Conservation (phyloP, 53 echinoderm and acorn worm species). For the Holothuria scabra region DNA sequence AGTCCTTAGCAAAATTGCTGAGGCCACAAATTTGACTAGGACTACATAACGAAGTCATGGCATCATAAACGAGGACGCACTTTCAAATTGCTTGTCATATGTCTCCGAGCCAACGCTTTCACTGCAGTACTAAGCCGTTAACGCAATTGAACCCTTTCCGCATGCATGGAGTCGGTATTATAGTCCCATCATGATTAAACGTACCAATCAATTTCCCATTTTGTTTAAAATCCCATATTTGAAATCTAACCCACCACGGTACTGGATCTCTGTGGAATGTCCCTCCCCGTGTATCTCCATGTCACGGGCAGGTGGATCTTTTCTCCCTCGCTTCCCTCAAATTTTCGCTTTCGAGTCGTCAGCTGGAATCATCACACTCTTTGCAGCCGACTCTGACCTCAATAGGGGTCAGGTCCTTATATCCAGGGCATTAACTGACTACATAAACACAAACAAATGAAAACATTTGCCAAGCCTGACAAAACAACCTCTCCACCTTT, state of each 20-base stretch:
- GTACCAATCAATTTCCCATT: constrained; percentile 18
- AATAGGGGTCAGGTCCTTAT: constrained; percentile 1
- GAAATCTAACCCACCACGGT: too few species aligned
- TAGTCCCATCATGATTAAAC: too few species aligned
- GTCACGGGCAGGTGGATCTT: constrained; percentile 19
- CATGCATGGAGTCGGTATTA: too few species aligned
- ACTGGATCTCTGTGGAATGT: too few species aligned
- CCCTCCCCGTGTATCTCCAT: too few species aligned
- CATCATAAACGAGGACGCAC: constrained; percentile 10
- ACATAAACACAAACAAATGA: constrained; percentile 49
- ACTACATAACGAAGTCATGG: not conserved
- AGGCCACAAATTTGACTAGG: too few species aligned
- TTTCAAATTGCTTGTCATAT: not conserved
- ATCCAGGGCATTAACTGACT: constrained; percentile 41
- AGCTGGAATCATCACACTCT: not conserved
- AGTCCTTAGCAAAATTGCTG: too few species aligned
- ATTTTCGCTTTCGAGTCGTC: constrained; percentile 27
- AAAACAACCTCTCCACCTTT: constrained; percentile 47
- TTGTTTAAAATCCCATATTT: not conserved
- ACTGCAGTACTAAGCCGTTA: too few species aligned
- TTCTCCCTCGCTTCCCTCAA: not conserved
- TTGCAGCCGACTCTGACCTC: constrained; percentile 8
- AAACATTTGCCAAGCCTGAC: constrained; percentile 47
- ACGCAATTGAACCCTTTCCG: not conserved
- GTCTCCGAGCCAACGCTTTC: not conserved